Evolutionary conservation across 2,797 vertebrate genomes (phyloP).

Genomic region (Anguilla megastoma): DNA sequence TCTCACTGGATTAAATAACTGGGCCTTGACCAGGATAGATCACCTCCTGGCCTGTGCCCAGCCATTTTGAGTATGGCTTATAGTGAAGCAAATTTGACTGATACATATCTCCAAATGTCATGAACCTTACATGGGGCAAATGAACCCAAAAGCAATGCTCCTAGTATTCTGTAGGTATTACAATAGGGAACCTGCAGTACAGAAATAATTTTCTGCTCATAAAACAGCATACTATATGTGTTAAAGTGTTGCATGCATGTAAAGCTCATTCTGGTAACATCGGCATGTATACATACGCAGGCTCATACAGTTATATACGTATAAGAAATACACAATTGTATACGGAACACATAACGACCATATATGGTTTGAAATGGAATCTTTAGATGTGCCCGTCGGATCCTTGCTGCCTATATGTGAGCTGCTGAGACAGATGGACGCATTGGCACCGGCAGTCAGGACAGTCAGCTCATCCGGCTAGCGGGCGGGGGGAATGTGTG

Average conservation of each 20-base stretch:
- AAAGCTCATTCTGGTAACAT: not conserved
- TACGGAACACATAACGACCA: not conserved
- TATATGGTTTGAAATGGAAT: not conserved
- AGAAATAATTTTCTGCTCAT: not conserved
- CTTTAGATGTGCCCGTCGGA: not conserved
- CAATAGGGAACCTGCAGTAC: not conserved
- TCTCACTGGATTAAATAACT: not conserved
- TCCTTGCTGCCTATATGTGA: not conserved
- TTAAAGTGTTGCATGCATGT: not conserved
- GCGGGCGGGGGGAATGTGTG: slow-evolving; percentile 42
- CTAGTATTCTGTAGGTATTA: not conserved
- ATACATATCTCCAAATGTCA: not conserved
- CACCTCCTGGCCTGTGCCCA: not conserved
- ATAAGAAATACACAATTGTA: not conserved
- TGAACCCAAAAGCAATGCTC: not conserved
- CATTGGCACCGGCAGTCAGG: slow-evolving; percentile 44
- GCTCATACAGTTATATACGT: not conserved
- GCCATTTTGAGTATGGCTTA: not conserved
- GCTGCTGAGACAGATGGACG: slow-evolving; percentile 50
- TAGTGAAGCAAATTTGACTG: not conserved
- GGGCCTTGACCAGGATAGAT: not conserved
- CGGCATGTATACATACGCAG: not conserved
- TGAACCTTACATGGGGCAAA: not conserved
- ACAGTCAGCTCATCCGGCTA: slow-evolving; percentile 38
- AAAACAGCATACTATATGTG: not conserved